A percentile compares a stretch with the other conserved stretches of the same genome.
These are phyloP conservation scores for Bombus fervidus DNA, from an alignment of 1,140 invertebrate genomes.

Conservation along the genomic window DNA sequence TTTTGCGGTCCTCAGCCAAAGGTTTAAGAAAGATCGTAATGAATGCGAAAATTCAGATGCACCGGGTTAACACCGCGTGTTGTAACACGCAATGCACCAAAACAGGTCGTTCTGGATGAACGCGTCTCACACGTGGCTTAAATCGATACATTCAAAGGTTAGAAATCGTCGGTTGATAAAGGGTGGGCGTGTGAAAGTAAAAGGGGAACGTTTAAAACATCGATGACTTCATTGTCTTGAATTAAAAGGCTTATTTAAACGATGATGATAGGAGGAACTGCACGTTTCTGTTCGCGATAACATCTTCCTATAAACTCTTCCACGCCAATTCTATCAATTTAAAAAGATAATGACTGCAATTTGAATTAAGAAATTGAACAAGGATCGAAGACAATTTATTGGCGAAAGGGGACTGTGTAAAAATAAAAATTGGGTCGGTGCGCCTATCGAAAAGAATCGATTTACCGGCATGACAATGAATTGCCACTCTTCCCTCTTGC, in stretches of 20 bases:
- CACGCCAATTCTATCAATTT: background rate
- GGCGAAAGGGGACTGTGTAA: too few relatives aligned
- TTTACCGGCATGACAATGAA: slow-evolving; percentile 95
- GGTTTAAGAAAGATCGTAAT: slow-evolving; percentile 33
- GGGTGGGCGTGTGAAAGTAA: too few relatives aligned
- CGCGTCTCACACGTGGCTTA: slow-evolving; percentile 25
- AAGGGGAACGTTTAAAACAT: background rate
- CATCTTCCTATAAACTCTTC: background rate
- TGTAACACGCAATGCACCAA: slow-evolving; percentile 46
- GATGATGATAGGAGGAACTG: background rate
- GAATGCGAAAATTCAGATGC: slow-evolving; percentile 51
- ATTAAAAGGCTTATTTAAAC: background rate
- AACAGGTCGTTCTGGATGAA: background rate
- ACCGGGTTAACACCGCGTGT: slow-evolving; percentile 8
- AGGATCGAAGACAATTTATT: background rate
- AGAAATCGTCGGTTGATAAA: slow-evolving; percentile 27
- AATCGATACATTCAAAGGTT: slow-evolving; percentile 50
- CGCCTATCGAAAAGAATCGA: slow-evolving; percentile 58
- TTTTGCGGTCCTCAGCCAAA: background rate
- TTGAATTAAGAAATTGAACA: background rate
- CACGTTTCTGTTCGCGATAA: slow-evolving; percentile 2
- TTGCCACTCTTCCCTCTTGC: slow-evolving; percentile 91
- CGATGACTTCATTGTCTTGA: background rate
- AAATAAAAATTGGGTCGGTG: slow-evolving; percentile 43
- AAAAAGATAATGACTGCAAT: background rate